Conservation (phyloP, 2,113 vertebrate species). For the Equus quagga region DNA sequence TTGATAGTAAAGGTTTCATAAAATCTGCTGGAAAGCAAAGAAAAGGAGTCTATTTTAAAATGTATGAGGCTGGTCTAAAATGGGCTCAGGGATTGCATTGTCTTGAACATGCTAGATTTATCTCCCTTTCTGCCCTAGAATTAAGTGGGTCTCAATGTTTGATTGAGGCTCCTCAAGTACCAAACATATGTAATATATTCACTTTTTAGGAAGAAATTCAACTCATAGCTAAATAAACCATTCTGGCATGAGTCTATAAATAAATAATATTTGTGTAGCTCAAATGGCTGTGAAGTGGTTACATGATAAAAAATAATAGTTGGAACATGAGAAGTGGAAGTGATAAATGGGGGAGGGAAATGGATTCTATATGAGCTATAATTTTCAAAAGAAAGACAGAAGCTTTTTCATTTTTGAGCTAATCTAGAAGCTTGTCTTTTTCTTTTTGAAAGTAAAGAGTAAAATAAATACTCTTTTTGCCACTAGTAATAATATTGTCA, state of each 20-base stretch:
- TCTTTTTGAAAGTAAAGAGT: neutral
- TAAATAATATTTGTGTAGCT: neutral
- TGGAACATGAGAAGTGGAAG: neutral
- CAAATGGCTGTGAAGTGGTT: neutral
- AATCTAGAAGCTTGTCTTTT: neutral
- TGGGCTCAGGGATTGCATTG: neutral
- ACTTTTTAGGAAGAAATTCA: neutral
- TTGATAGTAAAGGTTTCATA: neutral
- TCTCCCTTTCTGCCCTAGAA: neutral
- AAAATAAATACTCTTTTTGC: neutral
- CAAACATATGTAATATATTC: neutral
- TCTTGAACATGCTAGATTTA: neutral
- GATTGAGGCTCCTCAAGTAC: neutral
- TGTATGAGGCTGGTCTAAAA: neutral
- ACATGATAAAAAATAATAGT: neutral
- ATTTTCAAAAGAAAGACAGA: neutral
- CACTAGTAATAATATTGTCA: neutral
- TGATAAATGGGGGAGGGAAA: neutral
- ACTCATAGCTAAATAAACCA: neutral
- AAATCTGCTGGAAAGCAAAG: neutral
- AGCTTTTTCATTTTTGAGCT: neutral
- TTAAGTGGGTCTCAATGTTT: neutral
- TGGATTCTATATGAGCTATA: neutral
- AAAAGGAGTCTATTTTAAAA: neutral
- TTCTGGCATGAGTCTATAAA: neutral